Evolutionary conservation across 2,888 invertebrate species (phyloP).

Genomic region (Alloplasta piceator): DNA sequence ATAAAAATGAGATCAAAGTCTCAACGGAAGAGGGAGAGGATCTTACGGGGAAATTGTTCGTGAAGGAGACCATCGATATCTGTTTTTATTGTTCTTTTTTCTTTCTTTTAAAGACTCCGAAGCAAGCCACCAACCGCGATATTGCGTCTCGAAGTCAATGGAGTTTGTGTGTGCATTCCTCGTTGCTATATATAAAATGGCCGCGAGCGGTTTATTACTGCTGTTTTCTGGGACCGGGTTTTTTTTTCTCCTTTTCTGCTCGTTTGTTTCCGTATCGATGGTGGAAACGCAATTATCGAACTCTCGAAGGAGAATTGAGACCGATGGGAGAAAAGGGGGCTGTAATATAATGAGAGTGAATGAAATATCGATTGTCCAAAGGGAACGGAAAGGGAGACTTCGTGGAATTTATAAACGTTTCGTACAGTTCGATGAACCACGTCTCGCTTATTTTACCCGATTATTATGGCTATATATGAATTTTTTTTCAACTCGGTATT

Average conservation of each 20-base stretch:
- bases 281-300: conserved; percentile 38
- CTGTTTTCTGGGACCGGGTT: not conserved
- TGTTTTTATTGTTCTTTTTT: conserved; percentile 45
- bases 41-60: conserved; percentile 67
- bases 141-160: conserved; percentile 38
- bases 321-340: conserved; percentile 11
- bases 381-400: not conserved
- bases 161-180: not conserved
- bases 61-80: conserved; percentile 53
- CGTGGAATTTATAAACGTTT: conserved; percentile 36
- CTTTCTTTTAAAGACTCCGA: conserved; percentile 19
- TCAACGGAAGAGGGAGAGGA: conserved; percentile 38
- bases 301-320: conserved; percentile 5
- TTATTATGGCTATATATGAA: too few species aligned
- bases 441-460: not conserved
- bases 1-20: conserved; percentile 71
- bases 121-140: conserved; percentile 23
- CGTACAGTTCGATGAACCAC: conserved; percentile 19
- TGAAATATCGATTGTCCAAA: conserved; percentile 36
- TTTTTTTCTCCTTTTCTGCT: conserved; percentile 16
- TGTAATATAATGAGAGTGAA: conserved; percentile 26
- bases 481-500: too few species aligned
- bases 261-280: conserved; percentile 21
- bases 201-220: conserved; percentile 22
- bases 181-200: conserved; percentile 11